Evolutionary conservation across 1,140 invertebrate genomes (phyloP), one percentile per base, ranked within the genome.

Genomic region (Calephelis nemesis): DNA sequence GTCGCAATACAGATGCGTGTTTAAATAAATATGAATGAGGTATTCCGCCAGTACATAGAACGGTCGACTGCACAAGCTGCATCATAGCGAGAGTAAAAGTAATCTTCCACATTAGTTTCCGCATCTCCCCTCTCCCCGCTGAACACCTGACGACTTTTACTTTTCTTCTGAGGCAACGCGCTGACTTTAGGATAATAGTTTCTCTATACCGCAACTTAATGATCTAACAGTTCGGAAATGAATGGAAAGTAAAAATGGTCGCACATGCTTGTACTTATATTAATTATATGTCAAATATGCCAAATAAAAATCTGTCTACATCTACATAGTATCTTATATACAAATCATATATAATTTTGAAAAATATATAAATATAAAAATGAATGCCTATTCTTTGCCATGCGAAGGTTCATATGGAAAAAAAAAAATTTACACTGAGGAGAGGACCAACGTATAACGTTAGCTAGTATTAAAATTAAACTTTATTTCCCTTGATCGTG

Each of bases 101-200:
- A 77, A 81, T 86, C 82, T 82, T 86, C 77, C 79, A 79, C 63
- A 52, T 69, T 65, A 13, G 75, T 74, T 86, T 84, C 84, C 85
- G 83, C 75, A 62, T 77, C 65, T 60, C 66, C 52, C 69, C 48
- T 52, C 10, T 49, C 50, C 72, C 67, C 65, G 62, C 54, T 67
- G 50, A 15, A 62, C 74, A 65, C 77, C 79, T 83, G 78, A 80
- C 84, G 81, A 87, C 87, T 87, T 87, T 89, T 88, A 88, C 87
- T 89, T 88, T 83, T 83, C 72, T 70, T 71, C 50, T 71, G 73
- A 78, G 39, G n/a, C 42, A 62, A 70, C 74, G 52, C 62, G 65
- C 71, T 63, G 50, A 65, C 49, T 52, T 60, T 42, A 68, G 54
- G 49, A 63, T 47, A 49, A 70, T 42, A 11, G 15, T 65, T 40